Evolutionary conservation across 2,113 vertebrate genomes (phyloP).

Genomic region (Meleagris gallopavo): DNA sequence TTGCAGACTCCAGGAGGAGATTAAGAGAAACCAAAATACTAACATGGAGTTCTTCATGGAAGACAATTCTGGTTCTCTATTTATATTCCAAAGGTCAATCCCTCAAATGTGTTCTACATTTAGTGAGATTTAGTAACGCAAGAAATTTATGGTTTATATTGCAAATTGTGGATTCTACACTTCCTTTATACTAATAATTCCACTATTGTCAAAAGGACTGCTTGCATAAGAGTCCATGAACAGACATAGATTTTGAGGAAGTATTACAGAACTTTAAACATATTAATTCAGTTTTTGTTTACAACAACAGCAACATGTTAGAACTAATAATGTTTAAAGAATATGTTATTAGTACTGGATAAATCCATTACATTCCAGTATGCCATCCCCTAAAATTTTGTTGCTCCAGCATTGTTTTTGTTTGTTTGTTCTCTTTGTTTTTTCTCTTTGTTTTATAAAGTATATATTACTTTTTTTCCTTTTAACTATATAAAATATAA

Average conservation of each 20-base stretch:
- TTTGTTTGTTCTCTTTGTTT: background rate
- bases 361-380: background rate
- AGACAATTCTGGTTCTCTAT: background rate
- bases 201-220: background rate
- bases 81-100: conserved; percentile 35
- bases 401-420: background rate
- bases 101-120: conserved; percentile 1
- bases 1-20: background rate
- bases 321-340: background rate
- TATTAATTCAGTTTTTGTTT: background rate
- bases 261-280: background rate
- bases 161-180: background rate
- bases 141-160: background rate
- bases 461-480: background rate
- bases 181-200: background rate
- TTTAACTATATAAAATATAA: no score
- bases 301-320: background rate
- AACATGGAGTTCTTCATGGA: background rate
- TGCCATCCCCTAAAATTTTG: background rate
- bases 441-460: background rate
- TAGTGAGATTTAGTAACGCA: conserved; percentile 11
- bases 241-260: background rate
- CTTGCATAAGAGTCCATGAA: background rate
- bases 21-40: conserved; percentile 37
- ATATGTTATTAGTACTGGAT: background rate